Percentiles rank a stretch among this genome's conserved stretches.
Evolutionary conservation across 1,140 invertebrate species (phyloP).

Genomic region (Cydia pomonella): DNA sequence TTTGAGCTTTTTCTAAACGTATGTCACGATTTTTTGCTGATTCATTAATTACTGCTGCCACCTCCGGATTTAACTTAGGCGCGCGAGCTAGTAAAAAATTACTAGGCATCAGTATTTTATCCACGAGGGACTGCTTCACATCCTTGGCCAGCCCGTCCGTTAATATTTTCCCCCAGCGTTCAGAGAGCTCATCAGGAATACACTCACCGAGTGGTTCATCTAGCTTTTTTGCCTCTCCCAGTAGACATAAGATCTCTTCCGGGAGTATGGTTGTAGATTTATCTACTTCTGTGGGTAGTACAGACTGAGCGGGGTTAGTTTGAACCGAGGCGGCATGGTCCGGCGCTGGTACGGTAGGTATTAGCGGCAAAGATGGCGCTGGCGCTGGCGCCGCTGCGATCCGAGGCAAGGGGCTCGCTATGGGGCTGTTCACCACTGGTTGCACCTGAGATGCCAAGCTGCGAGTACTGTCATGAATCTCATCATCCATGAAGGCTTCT

Average conservation of each 20-base stretch:
- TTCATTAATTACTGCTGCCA: conserved; percentile 26
- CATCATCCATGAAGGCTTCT: background rate
- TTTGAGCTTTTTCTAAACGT: conserved; percentile 35
- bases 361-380: background rate
- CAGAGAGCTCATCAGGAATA: conserved; percentile 23
- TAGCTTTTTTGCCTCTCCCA: conserved; percentile 22
- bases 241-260: conserved; percentile 13
- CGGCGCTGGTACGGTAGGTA: background rate
- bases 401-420: background rate
- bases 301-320: too few species aligned
- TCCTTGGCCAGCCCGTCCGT: conserved; percentile 2
- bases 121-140: conserved; percentile 15
- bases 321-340: background rate
- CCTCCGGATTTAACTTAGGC: conserved; percentile 35
- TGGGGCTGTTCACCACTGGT: background rate
- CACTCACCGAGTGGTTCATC: conserved; percentile 1
- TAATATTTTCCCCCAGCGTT: conserved; percentile 27
- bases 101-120: conserved; percentile 32
- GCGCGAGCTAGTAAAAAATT: conserved; percentile 33
- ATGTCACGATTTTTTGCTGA: conserved; percentile 33
- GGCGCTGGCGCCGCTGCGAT: background rate
- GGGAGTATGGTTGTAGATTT: background rate
- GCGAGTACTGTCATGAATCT: background rate
- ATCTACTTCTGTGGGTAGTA: background rate
- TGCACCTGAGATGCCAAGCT: background rate